Percentiles rank a stretch among this genome's conserved stretches.
Conservation (phyloP, 2,113 vertebrate species). For the Terrapene triunguis region DNA sequence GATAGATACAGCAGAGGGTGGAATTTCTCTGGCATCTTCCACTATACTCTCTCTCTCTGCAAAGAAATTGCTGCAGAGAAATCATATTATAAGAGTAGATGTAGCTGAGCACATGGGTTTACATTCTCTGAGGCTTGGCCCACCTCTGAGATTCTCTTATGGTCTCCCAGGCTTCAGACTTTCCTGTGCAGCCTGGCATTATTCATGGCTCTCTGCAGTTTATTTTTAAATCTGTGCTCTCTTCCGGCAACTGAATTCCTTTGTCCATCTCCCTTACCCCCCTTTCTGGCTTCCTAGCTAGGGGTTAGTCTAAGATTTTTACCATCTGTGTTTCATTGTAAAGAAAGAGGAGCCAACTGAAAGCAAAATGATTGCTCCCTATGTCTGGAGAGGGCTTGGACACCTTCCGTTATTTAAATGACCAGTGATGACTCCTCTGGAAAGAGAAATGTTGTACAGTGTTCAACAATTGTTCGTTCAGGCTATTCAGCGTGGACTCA, state of each 20-base stretch:
- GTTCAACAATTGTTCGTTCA: not conserved
- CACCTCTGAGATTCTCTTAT: not conserved
- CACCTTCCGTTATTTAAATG: not conserved
- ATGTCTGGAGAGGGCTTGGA: not conserved
- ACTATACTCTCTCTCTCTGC: not conserved
- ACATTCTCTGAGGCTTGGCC: rapidly evolving
- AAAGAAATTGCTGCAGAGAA: not conserved
- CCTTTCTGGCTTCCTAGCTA: not conserved
- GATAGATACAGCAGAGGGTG: not conserved
- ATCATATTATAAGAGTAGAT: rapidly evolving
- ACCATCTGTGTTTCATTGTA: not conserved
- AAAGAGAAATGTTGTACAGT: not conserved
- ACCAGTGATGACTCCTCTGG: not conserved
- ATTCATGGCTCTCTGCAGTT: not conserved
- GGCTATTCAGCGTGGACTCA: not conserved
- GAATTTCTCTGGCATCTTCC: not conserved
- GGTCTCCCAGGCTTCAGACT: not conserved
- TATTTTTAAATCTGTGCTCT: not conserved
- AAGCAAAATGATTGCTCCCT: not conserved
- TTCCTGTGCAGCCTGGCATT: not conserved
- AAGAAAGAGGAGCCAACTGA: not conserved
- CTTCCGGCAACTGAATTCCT: not conserved
- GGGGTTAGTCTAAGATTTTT: not conserved
- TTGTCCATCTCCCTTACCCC: not conserved
- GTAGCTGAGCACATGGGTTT: not conserved